Conservation (phyloP, 2,888 invertebrate genomes). For the Cactoblastis cactorum region DNA sequence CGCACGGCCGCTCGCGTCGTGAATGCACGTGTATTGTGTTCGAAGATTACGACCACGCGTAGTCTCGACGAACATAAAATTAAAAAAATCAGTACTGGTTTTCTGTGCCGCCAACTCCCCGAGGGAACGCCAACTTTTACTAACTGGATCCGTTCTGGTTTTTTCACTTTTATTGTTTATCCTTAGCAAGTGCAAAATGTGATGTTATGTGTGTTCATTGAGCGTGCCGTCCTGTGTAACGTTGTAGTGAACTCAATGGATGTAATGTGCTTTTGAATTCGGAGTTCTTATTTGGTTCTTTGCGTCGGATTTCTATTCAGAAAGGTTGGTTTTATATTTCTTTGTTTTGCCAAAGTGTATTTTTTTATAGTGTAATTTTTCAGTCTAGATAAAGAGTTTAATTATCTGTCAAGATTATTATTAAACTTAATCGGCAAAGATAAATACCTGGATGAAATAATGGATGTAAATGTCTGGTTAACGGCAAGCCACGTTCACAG, state of each 20-base stretch:
- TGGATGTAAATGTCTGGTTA: background rate
- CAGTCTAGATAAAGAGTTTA: background rate
- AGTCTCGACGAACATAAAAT: conserved; percentile 59
- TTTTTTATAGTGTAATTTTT: background rate
- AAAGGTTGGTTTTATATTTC: conserved; percentile 33
- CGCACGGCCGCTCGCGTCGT: conserved; percentile 51
- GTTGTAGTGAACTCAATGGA: conserved; percentile 70
- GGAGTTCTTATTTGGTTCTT: conserved; percentile 50
- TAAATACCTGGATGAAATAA: too few species aligned
- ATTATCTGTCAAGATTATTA: background rate
- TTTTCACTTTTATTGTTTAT: conserved; percentile 50
- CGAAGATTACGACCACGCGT: conserved; percentile 39
- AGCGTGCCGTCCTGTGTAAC: conserved; percentile 68
- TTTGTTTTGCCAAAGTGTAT: background rate
- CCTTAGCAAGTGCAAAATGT: conserved; percentile 72
- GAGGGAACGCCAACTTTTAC: conserved; percentile 35
- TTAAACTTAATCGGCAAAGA: background rate
- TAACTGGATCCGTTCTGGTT: conserved; percentile 54
- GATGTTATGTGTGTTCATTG: conserved; percentile 70
- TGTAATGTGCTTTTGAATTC: conserved; percentile 67
- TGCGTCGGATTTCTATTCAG: conserved; percentile 42
- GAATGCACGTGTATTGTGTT: conserved; percentile 33
- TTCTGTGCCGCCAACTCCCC: conserved; percentile 41
- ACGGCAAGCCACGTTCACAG: background rate
- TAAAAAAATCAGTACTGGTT: conserved; percentile 50